Percentiles rank a stretch among this genome's conserved stretches.
Evolutionary conservation across 64 coral and sea anemone genomes (phyloP).

Genomic region (Montipora cactus): DNA sequence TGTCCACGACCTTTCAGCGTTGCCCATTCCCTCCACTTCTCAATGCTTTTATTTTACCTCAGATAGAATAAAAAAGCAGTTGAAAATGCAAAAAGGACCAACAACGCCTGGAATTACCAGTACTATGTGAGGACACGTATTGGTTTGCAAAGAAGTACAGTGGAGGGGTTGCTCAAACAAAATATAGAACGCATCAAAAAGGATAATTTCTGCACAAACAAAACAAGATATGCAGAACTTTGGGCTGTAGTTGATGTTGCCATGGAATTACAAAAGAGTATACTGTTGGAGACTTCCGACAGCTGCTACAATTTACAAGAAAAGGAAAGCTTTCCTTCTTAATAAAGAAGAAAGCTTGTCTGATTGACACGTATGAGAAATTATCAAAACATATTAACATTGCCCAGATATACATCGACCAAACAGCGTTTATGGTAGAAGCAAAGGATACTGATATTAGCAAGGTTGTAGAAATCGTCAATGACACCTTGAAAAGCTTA

Average conservation of each 20-base stretch:
- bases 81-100: not conserved
- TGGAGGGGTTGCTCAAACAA: not conserved
- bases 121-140: not conserved
- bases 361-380: not conserved
- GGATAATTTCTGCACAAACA: not conserved
- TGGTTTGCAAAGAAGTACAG: not conserved
- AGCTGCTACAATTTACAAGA: not conserved
- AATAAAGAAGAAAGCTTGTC: not conserved
- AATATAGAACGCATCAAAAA: not conserved
- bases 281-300: not conserved
- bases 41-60: too few species aligned
- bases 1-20: too few species aligned
- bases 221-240: constrained; percentile 1
- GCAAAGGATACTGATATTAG: not conserved
- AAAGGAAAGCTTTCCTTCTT: not conserved
- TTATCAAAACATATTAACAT: not conserved
- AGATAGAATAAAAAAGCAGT: too few species aligned
- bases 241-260: not conserved
- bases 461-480: not conserved
- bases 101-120: not conserved
- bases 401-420: not conserved
- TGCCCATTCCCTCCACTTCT: too few species aligned
- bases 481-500: not conserved
- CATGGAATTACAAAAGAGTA: not conserved
- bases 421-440: not conserved